Base-by-base conservation (phyloP, 2,113 vertebrate species). In the Pelobates fuscus region DNA sequence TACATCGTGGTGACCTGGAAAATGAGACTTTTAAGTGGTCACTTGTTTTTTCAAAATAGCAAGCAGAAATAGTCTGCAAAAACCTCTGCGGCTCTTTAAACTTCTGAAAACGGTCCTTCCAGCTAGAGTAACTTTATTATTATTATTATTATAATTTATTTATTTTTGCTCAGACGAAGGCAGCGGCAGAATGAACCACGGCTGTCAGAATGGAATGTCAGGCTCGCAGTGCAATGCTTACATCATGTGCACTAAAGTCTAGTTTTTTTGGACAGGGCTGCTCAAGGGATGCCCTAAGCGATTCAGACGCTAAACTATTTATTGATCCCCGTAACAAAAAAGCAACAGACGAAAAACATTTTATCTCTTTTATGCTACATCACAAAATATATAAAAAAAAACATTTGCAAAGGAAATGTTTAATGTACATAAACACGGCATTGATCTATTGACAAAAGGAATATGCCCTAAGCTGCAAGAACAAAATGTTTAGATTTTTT, bases 1-100 rank as follows among this genome's bases (percentile, higher is more conserved):
- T 89, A 87, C 89, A 80, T 85, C 71, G 83, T 80, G 86, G 81
- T 83, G 87, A 86, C 85, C 89, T 57, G 72, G 78, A 88, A 89
- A 74, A 87, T 82, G 87, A 92, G 90, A 84, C 89, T 86, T 70
- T 72, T 81, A 81, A 78, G 75, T 62, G 82, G 82, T 67, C 81
- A 79, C 83, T 84, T 83, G 82, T 83, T 81, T 84, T 49, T 85
- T 77, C 87, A 83, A 87, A 85, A 83, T 86, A 89, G 86, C 81
- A 80, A 81, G 86, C 79, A 80, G 80, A 80, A 43, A 84, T 81
- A 80, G 76, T 82, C 84, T 89, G 88, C 81, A 79, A 81, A 74
- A 84, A 87, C 84, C 78, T 87, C 84, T 0, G 80, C 15, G 41
- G 21, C 32, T 8, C 2, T 30, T 58, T 20, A 54, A 54, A 67